These are phyloP conservation scores for Podarcis muralis DNA, from an alignment of 2,113 vertebrate genomes.

Conservation along the genomic window DNA sequence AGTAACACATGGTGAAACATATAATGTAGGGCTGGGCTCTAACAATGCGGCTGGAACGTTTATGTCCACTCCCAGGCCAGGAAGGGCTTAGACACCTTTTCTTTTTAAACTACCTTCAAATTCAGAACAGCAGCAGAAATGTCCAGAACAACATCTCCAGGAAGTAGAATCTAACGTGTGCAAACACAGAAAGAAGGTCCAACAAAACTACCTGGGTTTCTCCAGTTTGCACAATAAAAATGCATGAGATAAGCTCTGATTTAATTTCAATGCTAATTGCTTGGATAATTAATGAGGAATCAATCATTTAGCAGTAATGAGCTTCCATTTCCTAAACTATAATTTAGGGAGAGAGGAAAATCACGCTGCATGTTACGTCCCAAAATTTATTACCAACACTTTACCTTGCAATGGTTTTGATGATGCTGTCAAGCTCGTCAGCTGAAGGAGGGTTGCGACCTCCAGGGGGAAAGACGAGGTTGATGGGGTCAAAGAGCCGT, in stretches of 20 bases:
- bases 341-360: not conserved
- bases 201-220: not conserved
- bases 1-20: too few species aligned
- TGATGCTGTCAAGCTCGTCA: slow-evolving; percentile 94
- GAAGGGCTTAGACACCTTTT: not conserved
- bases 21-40: too few species aligned
- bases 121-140: not conserved
- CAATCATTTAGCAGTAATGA: slow-evolving; percentile 22
- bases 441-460: slow-evolving; percentile 91
- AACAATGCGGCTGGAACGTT: not conserved
- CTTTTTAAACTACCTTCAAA: not conserved
- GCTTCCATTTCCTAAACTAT: slow-evolving; percentile 29
- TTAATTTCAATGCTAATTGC: slow-evolving; percentile 45
- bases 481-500: slow-evolving; percentile 97
- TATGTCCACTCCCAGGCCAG: not conserved
- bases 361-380: not conserved
- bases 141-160: not conserved
- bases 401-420: slow-evolving; percentile 91
- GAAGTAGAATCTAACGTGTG: not conserved
- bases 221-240: slow-evolving; percentile 39
- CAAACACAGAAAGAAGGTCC: not conserved
- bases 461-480: slow-evolving; percentile 94
- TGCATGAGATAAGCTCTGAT: not conserved
- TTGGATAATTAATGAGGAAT: slow-evolving; percentile 40
- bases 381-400: slow-evolving; percentile 6